Base-by-base conservation (phyloP, 2,888 invertebrate genomes). In the Tuberolachnus salignus region DNA sequence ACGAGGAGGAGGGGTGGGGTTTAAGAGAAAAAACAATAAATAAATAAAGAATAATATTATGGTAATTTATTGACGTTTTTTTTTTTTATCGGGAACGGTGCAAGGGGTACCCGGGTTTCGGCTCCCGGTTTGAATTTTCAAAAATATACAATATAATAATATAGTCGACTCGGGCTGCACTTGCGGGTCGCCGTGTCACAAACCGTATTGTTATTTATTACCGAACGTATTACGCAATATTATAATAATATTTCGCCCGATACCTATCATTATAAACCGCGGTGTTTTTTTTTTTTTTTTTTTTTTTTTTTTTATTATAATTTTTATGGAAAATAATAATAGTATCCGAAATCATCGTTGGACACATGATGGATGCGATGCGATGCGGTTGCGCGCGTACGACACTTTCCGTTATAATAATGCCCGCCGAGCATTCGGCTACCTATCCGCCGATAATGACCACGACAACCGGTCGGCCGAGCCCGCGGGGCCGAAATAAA, bases 51-150 rank as follows among this genome's bases (percentile, higher is more conserved):
- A n/a, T n/a, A n/a, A n/a, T n/a, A n/a, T n/a, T 34, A 70, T n/a
- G 61, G 61, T 73, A 73, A 73, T 73, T 63, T 72, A 72, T 61
- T 34, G 59, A 61, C 49, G 72, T 16, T 8, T 16, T 16, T 16
- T 51, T n/a, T 61, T 61, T 46, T 51, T 63, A 73, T 57, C 21
- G 26, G 74, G 55, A 64, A 74, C 55, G n/a, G 44, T 46, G n/a
- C n/a, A n/a, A n/a, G n/a, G 26, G 46, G 16, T n/a, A 34, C 3
- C 34, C 1, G 46, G 21, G 3, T 3, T 0, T 46, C 49, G 59
- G 75, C 75, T 75, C 75, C 75, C 75, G 75, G 75, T 75, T 75
- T 49, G 57, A 67, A 59, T 57, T 42, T 63, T 53, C 64, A 66
- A 74, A 8, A 64, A 23, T 16, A 59, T 16, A 42, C 11, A 19